phyloP scores from a whole-genome alignment of 2,113 vertebrate genomes.

The Passer domesticus region DNA sequence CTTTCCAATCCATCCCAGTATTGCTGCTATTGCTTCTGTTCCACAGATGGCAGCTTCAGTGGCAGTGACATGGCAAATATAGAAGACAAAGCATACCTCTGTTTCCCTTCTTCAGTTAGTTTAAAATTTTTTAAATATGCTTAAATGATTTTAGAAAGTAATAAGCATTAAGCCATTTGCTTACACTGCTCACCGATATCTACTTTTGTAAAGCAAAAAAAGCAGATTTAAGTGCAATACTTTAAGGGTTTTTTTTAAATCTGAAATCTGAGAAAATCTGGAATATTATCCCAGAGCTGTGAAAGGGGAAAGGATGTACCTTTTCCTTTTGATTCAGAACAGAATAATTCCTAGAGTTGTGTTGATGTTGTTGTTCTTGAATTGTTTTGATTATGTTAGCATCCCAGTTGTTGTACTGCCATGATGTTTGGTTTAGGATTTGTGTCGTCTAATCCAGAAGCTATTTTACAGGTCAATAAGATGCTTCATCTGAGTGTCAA shows the following conservation, averaged over 20 bases:
- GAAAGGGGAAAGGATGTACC: background rate
- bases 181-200: background rate
- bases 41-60: background rate
- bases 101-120: background rate
- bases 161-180: background rate
- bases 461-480: background rate
- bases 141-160: background rate
- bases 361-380: background rate
- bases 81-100: background rate
- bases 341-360: background rate
- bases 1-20: background rate
- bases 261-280: background rate
- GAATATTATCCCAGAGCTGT: background rate
- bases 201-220: background rate
- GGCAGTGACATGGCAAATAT: background rate
- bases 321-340: background rate
- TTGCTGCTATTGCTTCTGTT: background rate
- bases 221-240: background rate
- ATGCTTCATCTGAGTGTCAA: background rate
- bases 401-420: background rate
- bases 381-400: background rate
- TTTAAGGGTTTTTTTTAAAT: accelerated
- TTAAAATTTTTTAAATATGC: background rate
- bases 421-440: background rate
- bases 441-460: background rate